Conservation (phyloP, 2,888 invertebrate genomes). For the Lucinisca nassula region DNA sequence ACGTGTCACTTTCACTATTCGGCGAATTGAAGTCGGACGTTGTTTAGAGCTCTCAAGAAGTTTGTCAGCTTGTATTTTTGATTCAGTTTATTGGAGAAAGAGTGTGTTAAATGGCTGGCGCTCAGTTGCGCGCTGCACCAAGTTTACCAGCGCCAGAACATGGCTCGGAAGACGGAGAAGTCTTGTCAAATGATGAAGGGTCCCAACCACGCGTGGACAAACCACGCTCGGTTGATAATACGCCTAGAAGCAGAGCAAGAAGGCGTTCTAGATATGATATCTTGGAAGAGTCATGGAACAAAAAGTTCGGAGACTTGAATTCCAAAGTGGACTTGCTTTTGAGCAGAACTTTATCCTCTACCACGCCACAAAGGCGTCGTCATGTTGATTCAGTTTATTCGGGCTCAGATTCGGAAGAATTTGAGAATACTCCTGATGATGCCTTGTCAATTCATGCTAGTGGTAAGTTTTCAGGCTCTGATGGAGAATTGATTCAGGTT, state of each 20-base stretch:
- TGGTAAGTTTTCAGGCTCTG: too few species aligned
- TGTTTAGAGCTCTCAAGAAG: too few species aligned
- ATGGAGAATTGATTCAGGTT: too few species aligned
- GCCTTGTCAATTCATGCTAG: constrained; percentile 7
- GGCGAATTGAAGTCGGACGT: not conserved
- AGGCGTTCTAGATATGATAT: not conserved
- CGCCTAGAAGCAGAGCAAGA: not conserved
- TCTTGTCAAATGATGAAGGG: not conserved
- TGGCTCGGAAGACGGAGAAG: not conserved
- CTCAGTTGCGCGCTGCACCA: not conserved
- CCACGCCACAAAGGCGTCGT: not conserved
- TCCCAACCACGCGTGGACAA: too few species aligned
- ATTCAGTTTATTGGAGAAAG: not conserved
- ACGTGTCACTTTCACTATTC: not conserved
- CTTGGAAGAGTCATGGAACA: not conserved
- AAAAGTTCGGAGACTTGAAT: not conserved
- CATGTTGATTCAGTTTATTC: not conserved
- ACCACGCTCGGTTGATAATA: not conserved
- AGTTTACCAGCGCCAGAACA: too few species aligned
- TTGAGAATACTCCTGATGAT: not conserved
- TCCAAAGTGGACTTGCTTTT: not conserved
- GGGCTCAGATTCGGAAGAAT: not conserved
- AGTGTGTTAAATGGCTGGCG: not conserved
- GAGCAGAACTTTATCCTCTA: too few species aligned
- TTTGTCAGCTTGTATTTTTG: not conserved